Conservation (phyloP, 2,888 invertebrate genomes). For the Pristionchus exspectatus region DNA sequence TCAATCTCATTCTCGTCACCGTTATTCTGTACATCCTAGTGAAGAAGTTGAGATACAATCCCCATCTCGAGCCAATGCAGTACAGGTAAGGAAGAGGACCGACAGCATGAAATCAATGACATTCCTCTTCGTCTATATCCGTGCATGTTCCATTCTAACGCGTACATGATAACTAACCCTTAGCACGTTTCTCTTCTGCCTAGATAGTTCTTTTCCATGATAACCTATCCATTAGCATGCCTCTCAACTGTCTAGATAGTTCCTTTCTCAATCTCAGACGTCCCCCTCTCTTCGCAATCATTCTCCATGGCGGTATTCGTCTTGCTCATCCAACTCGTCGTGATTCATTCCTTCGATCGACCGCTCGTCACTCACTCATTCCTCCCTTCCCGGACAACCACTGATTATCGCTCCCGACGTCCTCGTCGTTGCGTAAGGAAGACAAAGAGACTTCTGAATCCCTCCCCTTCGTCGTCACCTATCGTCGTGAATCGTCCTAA, state of each 20-base stretch:
- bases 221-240: not conserved
- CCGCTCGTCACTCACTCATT: conserved; percentile 22
- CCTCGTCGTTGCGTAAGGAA: conserved; percentile 35
- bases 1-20: conserved; percentile 77
- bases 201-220: too few relatives aligned
- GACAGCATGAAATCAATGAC: not conserved
- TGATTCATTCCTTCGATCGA: conserved; percentile 13
- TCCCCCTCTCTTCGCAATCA: conserved; percentile 40
- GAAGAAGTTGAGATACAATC: conserved; percentile 80
- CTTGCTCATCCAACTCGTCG: not conserved
- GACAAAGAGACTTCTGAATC: not conserved
- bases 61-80: conserved; percentile 81
- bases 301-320: conserved; percentile 6
- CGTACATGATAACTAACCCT: too few relatives aligned
- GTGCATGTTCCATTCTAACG: not conserved
- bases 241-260: not conserved
- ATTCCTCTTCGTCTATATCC: not conserved
- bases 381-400: conserved; percentile 20
- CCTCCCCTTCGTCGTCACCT: not conserved
- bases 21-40: conserved; percentile 79
- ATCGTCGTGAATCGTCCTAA: not conserved
- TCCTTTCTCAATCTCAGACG: conserved; percentile 15
- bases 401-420: conserved; percentile 29
- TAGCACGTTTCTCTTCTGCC: too few relatives aligned
- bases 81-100: conserved; percentile 79